Conservation (phyloP, 1,140 invertebrate species). For the Diuraphis noxia region DNA sequence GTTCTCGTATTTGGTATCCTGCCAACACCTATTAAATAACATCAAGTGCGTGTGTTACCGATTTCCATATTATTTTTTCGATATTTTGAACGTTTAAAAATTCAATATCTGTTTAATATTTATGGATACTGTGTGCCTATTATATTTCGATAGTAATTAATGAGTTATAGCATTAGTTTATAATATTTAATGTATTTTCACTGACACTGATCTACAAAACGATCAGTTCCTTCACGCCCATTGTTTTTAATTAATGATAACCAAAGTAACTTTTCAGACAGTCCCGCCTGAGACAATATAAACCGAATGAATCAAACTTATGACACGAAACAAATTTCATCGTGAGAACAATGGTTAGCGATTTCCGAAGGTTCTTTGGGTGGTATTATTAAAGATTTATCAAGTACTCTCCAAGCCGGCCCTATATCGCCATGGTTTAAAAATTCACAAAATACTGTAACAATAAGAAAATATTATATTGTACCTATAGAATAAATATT, state of each 20-base stretch:
- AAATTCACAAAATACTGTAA: background rate
- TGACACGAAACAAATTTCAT: background rate
- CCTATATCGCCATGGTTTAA: background rate
- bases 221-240: background rate
- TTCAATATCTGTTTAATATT: background rate
- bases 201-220: background rate
- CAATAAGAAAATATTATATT: background rate
- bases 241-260: constrained; percentile 16
- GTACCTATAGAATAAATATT: background rate
- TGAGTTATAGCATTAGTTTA: too few relatives aligned
- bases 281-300: background rate
- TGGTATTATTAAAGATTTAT: constrained; percentile 13
- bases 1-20: background rate
- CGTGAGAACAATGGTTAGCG: background rate
- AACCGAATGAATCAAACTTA: constrained; percentile 9
- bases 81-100: background rate
- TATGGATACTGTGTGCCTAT: background rate
- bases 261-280: constrained; percentile 25
- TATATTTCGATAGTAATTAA: background rate
- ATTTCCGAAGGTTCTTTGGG: background rate
- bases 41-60: background rate
- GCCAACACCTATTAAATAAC: background rate
- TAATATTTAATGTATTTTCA: background rate
- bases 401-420: background rate
- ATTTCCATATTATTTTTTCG: background rate